phyloP scores from a whole-genome alignment of 2,888 invertebrate genomes.

The Flexamia atlantica region DNA sequence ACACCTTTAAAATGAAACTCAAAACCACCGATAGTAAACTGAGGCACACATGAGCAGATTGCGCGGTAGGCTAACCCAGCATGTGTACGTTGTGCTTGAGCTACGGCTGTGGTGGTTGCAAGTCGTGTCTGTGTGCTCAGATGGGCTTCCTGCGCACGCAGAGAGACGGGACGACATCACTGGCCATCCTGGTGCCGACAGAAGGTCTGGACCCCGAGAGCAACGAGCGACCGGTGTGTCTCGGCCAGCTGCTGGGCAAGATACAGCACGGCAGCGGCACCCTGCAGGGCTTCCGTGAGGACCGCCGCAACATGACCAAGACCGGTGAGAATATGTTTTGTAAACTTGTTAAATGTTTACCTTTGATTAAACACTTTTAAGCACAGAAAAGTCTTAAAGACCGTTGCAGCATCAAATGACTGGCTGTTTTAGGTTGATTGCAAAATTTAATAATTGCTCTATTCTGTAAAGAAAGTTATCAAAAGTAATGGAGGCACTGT shows the following conservation, averaged over 20 bases:
- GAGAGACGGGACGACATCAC: constrained; percentile 92
- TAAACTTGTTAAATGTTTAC: no score
- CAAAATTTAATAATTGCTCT: no score
- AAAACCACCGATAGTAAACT: no score
- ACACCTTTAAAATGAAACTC: no score
- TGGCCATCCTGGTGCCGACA: constrained; percentile 89
- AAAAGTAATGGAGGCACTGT: no score
- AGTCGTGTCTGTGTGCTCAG: constrained; percentile 62
- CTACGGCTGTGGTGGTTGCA: not conserved
- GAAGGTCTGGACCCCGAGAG: constrained; percentile 82
- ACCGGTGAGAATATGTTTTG: constrained; percentile 75
- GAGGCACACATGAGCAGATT: no score
- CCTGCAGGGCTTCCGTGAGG: constrained; percentile 89
- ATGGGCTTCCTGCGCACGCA: constrained; percentile 93
- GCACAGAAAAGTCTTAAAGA: no score
- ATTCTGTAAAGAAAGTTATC: no score
- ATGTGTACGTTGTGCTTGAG: constrained; percentile 19
- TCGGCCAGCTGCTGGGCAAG: constrained; percentile 91
- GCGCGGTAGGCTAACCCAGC: constrained; percentile 27
- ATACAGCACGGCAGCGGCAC: constrained; percentile 88
- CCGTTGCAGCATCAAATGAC: no score
- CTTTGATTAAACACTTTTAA: no score
- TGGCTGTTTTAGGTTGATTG: no score
- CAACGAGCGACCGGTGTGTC: constrained; percentile 87
- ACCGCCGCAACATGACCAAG: constrained; percentile 91